phyloP scores from a whole-genome alignment of 2,797 vertebrate species.

The Taenioides sp. region DNA sequence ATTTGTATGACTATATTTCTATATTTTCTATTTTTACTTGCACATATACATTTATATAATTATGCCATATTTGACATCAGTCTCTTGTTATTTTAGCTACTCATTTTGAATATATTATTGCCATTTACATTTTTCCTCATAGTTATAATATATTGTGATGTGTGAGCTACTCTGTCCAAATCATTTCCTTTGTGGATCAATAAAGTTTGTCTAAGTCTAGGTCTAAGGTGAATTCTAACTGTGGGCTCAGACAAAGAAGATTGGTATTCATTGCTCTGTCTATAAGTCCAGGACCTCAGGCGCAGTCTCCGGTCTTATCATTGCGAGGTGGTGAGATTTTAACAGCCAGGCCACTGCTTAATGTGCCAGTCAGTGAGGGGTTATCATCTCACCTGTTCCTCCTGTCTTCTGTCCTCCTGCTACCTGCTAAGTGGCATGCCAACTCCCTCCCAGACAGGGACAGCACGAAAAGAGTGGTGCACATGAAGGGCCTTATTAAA shows the following conservation, averaged over 20 bases:
- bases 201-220: too few species aligned
- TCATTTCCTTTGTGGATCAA: too few species aligned
- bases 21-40: too few species aligned
- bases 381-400: slow-evolving; percentile 59
- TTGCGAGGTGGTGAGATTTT: slow-evolving; percentile 45
- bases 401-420: slow-evolving; percentile 48
- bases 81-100: too few species aligned
- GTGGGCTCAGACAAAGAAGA: not conserved
- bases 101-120: too few species aligned
- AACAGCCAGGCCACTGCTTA: slow-evolving; percentile 49
- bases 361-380: slow-evolving; percentile 54
- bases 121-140: too few species aligned
- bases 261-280: slow-evolving; percentile 9
- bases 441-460: slow-evolving; percentile 46
- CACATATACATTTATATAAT: too few species aligned
- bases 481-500: slow-evolving; percentile 74
- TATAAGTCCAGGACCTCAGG: slow-evolving; percentile 1
- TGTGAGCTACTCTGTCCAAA: too few species aligned
- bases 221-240: not conserved
- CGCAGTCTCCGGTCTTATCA: slow-evolving; percentile 38
- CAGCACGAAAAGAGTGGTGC: slow-evolving; percentile 53
- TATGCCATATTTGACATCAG: too few species aligned
- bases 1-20: too few species aligned
- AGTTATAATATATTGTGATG: too few species aligned
- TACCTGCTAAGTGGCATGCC: slow-evolving; percentile 62